Evolutionary conservation across 2,888 invertebrate genomes (phyloP).

Genomic region (Loripinus fragilis): DNA sequence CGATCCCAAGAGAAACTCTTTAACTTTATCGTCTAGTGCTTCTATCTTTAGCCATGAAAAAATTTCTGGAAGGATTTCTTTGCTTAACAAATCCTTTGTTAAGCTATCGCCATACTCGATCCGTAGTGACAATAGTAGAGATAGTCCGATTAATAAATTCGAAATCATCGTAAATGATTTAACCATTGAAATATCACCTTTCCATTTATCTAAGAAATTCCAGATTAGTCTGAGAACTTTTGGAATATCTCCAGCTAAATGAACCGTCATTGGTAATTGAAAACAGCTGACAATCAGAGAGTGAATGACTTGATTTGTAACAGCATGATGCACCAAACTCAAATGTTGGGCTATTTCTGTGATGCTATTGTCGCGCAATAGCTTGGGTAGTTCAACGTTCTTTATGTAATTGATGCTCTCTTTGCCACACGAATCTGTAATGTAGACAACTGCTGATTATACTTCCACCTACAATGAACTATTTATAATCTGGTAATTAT

Average conservation of each 20-base stretch:
- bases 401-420: not conserved
- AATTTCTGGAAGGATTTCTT: not conserved
- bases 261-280: not conserved
- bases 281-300: not conserved
- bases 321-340: not conserved
- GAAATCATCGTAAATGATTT: not conserved
- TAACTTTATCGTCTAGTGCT: not conserved
- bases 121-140: not conserved
- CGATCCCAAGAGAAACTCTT: not conserved
- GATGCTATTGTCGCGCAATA: not conserved
- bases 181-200: not conserved
- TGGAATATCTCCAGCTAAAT: not conserved
- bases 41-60: not conserved
- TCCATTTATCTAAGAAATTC: slow-evolving; percentile 3
- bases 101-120: not conserved
- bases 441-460: no score
- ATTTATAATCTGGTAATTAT: no score
- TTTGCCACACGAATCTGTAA: no score
- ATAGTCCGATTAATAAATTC: not conserved
- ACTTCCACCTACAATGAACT: no score
- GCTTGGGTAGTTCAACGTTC: not conserved
- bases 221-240: not conserved
- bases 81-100: not conserved
- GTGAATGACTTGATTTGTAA: not conserved
- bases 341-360: not conserved